A percentile compares a stretch with the other conserved stretches of the same genome.
Evolutionary conservation across 2,888 invertebrate genomes (phyloP).

Genomic region (Muscina levida): DNA sequence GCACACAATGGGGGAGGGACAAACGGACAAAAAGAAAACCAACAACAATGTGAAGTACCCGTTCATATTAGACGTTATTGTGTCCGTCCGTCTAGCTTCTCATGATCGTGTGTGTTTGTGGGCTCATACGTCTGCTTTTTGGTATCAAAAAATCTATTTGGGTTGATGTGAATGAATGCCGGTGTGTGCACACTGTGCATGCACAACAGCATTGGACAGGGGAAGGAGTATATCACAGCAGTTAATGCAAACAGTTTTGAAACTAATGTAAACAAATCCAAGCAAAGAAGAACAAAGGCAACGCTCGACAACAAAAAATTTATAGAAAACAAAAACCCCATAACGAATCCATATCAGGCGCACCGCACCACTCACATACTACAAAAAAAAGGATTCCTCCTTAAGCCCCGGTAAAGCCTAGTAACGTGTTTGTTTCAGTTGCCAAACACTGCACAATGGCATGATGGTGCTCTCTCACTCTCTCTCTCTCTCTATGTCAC

Average conservation of each 20-base stretch:
- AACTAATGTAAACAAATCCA: slow-evolving; percentile 71
- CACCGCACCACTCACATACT: no score
- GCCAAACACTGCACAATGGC: not conserved
- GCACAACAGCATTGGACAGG: not conserved
- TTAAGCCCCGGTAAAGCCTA: slow-evolving; percentile 59
- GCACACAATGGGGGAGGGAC: not conserved
- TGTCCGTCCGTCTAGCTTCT: not conserved
- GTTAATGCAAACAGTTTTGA: slow-evolving; percentile 68
- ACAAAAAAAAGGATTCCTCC: slow-evolving; percentile 58
- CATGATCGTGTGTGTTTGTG: not conserved
- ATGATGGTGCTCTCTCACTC: no score
- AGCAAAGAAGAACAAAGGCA: slow-evolving; percentile 52
- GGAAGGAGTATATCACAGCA: slow-evolving; percentile 5
- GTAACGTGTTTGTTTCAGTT: slow-evolving; percentile 39
- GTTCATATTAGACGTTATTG: slow-evolving; percentile 46
- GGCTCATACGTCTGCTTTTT: not conserved
- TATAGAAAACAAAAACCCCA: slow-evolving; percentile 58
- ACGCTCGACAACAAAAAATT: slow-evolving; percentile 24
- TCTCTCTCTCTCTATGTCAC: no score
- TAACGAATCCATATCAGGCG: slow-evolving; percentile 65
- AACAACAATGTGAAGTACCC: slow-evolving; percentile 39
- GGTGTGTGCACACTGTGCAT: slow-evolving; percentile 9
- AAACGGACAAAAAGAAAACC: slow-evolving; percentile 40
- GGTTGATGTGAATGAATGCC: not conserved
- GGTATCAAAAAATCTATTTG: slow-evolving; percentile 27